Evolutionary conservation across 2,888 invertebrate species (phyloP), one percentile per base, ranked within the genome.

Genomic region (Tupiocoris notatus): DNA sequence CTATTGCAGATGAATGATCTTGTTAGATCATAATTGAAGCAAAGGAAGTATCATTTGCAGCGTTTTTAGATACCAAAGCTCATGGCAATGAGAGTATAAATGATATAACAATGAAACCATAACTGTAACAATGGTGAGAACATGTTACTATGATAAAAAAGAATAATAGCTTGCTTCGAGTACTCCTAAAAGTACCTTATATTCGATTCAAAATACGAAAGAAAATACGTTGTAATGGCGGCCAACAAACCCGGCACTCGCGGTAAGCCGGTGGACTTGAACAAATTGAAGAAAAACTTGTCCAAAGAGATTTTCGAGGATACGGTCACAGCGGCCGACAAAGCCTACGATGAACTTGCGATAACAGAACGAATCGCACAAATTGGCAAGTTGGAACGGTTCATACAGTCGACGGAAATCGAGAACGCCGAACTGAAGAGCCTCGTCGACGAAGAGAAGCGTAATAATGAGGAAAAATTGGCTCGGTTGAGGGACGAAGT

Each of bases 271-370:
- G 6, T 12, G 39, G n/a, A 23, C 0, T 17, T 62, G 18, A 39
- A 6, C 1, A 54, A n/a, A 12, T 20, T 73, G 7, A 73, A 73
- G 25, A 73, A 57, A 21, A n/a, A n/a, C 20, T 25, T 62, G 22
- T 73, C 73, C 1, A 73, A 73, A 22, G 73, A 73, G 39, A 73
- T 73, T 20, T 9, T 39, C 6, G 73, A 62, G 17, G 73, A 63
- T 16, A 73, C 73, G 17, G 61, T 24, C 6, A 73, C 73, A 16
- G 73, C 73, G 16, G 73, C 39, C 2, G 73, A 73, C 57, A 61
- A 73, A 21, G 73, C 73, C 7, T 73, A 73, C 22, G 62, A 23
- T 17, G 73, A 73, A 21, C 54, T 39, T 25, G 61, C 39, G 63
- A 62, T 22, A 9, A 23, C 62, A 1, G 73, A 73, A 18, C 61